Evolutionary conservation across 2,113 vertebrate species (phyloP).

Genomic region (Ailurus styani): DNA sequence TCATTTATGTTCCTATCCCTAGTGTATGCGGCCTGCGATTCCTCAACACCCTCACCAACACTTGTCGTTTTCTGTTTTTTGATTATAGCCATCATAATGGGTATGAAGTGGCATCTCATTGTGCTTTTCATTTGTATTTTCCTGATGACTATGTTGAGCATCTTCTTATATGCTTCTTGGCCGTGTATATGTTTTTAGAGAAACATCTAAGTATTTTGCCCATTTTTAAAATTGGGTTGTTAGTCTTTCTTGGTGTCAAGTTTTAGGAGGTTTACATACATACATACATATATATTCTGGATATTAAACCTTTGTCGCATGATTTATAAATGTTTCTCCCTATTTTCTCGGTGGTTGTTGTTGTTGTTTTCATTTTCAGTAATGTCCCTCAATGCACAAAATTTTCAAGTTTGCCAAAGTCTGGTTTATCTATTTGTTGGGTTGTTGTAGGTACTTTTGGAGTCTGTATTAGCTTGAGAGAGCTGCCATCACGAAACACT

Average conservation of each 20-base stretch:
- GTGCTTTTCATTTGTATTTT: neutral
- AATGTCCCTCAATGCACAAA: neutral
- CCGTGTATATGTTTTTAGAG: neutral
- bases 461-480: neutral
- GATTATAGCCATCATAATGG: neutral
- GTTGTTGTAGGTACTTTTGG: neutral
- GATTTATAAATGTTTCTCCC: neutral
- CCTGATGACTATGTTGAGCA: too few species aligned
- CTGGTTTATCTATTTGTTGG: neutral
- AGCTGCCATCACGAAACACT: neutral
- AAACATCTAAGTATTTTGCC: neutral
- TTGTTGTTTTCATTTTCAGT: neutral
- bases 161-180: neutral
- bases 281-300: neutral
- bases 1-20: neutral
- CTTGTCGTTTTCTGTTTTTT: neutral
- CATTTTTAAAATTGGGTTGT: neutral
- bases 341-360: neutral
- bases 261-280: neutral
- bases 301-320: neutral
- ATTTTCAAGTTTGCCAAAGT: neutral
- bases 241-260: neutral
- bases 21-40: neutral
- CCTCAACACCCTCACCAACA: neutral
- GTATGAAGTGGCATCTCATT: neutral